Conservation (phyloP, 2,113 vertebrate genomes). For the Misgurnus mizolepis region DNA sequence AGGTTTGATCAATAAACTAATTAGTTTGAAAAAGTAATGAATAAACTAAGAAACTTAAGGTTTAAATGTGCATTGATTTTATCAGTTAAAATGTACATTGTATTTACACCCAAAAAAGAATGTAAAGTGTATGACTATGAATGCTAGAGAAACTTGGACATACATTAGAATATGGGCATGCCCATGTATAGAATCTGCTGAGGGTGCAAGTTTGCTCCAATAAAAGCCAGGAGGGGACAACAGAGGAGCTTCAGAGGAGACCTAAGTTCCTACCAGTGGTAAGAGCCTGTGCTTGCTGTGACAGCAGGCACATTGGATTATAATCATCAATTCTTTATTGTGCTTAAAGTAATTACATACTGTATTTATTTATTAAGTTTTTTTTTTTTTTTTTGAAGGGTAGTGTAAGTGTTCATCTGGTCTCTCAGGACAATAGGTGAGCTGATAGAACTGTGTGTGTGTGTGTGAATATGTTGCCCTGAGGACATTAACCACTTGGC, state of each 20-base stretch:
- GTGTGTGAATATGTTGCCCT: neutral
- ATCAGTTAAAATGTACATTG: neutral
- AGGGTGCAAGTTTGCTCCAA: neutral
- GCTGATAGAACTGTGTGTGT: neutral
- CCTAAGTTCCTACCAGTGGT: neutral
- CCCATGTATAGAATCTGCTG: constrained; percentile 21
- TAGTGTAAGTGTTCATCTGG: constrained; percentile 28
- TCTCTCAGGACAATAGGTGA: neutral
- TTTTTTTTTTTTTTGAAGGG: neutral
- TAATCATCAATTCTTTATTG: neutral
- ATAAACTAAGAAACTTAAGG: no score
- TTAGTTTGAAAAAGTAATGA: no score
- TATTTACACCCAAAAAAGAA: neutral
- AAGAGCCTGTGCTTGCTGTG: constrained; percentile 17
- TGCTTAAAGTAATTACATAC: neutral
- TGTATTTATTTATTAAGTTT: neutral
- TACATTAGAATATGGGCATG: neutral
- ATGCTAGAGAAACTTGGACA: neutral
- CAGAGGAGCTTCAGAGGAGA: constrained; percentile 11
- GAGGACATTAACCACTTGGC: no score
- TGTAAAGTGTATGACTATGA: neutral
- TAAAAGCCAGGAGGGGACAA: neutral
- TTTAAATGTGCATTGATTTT: neutral
- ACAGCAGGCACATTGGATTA: neutral
- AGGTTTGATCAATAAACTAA: no score